Conservation (phyloP, 2,797 vertebrate genomes). For the Catharus ustulatus region DNA sequence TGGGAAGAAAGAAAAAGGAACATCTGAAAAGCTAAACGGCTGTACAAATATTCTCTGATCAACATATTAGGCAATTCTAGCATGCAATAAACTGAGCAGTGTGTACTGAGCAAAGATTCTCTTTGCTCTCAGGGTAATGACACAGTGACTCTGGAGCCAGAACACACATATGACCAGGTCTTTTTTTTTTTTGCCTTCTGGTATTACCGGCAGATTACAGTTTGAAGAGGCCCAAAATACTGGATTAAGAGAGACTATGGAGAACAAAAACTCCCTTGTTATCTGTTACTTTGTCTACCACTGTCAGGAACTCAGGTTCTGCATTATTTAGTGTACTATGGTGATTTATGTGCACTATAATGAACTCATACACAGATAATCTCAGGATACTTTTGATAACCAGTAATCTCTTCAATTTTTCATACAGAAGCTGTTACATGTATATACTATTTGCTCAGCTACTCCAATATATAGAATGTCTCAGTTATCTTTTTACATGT, state of each 20-base stretch:
- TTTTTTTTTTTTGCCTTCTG: neutral
- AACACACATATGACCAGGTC: neutral
- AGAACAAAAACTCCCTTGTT: neutral
- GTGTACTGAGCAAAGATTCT: neutral
- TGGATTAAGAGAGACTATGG: rapidly evolving
- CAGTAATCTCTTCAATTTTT: neutral
- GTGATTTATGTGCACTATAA: neutral
- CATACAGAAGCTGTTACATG: neutral
- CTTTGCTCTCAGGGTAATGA: neutral
- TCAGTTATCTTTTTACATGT: neutral
- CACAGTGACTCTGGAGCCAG: neutral
- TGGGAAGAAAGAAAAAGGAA: conserved; percentile 16
- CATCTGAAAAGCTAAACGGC: conserved; percentile 4
- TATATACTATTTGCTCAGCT: neutral
- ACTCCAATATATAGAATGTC: neutral
- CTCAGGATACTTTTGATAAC: neutral
- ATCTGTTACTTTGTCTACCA: neutral
- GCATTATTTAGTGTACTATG: neutral
- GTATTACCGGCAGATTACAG: neutral
- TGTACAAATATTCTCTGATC: neutral
- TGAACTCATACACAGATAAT: rapidly evolving
- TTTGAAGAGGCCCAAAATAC: neutral
- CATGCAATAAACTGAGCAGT: neutral
- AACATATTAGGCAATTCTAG: neutral
- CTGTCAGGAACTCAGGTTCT: neutral